Conservation (phyloP, 2,113 vertebrate species). For the Dissostichus mawsoni region DNA sequence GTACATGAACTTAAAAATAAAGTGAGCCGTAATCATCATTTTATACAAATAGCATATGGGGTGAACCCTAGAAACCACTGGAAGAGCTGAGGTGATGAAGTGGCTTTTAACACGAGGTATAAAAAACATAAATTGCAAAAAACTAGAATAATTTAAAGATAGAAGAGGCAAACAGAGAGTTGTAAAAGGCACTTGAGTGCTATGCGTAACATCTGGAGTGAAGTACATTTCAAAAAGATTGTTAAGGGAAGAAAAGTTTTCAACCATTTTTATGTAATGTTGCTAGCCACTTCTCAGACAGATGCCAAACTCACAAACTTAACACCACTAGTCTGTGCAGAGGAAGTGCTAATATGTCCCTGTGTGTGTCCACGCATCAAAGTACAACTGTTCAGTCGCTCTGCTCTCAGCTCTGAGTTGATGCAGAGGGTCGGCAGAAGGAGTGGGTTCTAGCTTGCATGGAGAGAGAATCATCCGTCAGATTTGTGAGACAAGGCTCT, state of each 20-base stretch:
- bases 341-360: constrained; percentile 20
- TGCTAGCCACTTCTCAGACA: not conserved
- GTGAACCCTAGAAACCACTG: not conserved
- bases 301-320: constrained; percentile 5
- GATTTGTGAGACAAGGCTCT: constrained; percentile 40
- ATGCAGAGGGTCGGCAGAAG: constrained; percentile 33
- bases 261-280: not conserved
- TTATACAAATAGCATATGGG: not conserved
- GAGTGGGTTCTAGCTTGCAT: constrained; percentile 12
- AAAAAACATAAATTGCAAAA: not conserved
- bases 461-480: constrained; percentile 38
- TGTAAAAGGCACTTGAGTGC: not conserved
- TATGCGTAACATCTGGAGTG: not conserved
- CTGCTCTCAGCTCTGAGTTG: constrained; percentile 33
- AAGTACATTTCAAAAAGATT: not conserved
- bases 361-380: constrained; percentile 2
- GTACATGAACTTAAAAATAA: not conserved
- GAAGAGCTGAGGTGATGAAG: not conserved
- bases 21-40: not conserved
- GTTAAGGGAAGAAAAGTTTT: not conserved
- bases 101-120: not conserved
- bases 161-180: not conserved
- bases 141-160: not conserved
- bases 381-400: not conserved
- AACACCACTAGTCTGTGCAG: not conserved